phyloP scores from a whole-genome alignment of 2,888 invertebrate genomes.

The Synergus gifuensis region DNA sequence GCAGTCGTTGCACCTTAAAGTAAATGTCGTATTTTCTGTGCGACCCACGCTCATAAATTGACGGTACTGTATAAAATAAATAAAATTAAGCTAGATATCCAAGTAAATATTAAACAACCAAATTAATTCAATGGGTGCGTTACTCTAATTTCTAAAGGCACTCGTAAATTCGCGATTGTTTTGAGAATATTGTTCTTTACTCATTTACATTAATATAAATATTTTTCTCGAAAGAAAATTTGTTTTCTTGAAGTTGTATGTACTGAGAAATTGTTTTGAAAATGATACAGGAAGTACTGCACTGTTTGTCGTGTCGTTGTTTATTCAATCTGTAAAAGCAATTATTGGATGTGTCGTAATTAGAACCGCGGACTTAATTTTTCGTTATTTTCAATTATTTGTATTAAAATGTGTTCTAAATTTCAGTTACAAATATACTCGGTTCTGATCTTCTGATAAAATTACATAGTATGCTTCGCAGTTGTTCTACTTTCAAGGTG shows the following conservation, averaged over 20 bases:
- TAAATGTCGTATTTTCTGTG: slow-evolving; percentile 27
- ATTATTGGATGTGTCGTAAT: slow-evolving; percentile 22
- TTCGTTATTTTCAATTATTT: neutral
- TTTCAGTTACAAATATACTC: neutral
- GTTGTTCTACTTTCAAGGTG: slow-evolving; percentile 19
- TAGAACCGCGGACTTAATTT: neutral
- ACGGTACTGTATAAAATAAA: slow-evolving; percentile 23
- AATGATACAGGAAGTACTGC: neutral
- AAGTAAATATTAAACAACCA: slow-evolving; percentile 10
- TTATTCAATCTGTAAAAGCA: slow-evolving; percentile 27
- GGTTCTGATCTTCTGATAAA: slow-evolving; percentile 36
- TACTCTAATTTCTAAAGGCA: slow-evolving; percentile 23
- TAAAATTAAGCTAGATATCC: slow-evolving; percentile 31
- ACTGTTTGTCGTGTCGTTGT: slow-evolving; percentile 29
- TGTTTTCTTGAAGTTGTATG: neutral
- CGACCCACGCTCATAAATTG: slow-evolving; percentile 27
- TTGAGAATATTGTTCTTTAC: neutral
- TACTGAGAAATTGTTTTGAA: neutral
- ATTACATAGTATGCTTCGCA: slow-evolving; percentile 20
- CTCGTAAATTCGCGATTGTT: slow-evolving; percentile 22
- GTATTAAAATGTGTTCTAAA: neutral
- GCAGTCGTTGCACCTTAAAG: slow-evolving; percentile 8
- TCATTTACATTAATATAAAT: neutral
- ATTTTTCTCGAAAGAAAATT: neutral
- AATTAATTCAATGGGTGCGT: slow-evolving; percentile 17